Evolutionary conservation across 2,113 vertebrate species (phyloP), one percentile per base, ranked within the genome.

Genomic region (Plecotus auritus): DNA sequence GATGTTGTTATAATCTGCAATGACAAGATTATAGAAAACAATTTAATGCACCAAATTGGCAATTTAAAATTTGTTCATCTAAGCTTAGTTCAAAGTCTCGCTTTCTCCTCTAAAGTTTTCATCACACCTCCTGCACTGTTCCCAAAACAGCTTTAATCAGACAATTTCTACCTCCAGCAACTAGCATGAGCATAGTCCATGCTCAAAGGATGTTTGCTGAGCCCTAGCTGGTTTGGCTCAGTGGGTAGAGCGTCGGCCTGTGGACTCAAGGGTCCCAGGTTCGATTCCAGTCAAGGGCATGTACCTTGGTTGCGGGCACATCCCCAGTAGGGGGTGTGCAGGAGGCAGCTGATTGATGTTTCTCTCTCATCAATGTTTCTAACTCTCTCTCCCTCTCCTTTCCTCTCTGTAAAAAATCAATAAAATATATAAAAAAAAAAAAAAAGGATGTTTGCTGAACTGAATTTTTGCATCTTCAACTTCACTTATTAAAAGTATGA

Each of bases 1-100:
- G 42, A 99, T 99, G 92, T 99, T 99, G 98, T 99, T 99, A 97
- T 99, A 99, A 98, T 99, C 99, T 99, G 98, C 11, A 98, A 97
- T 64, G 13, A 93, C 64, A 97, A 97, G 35, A 14, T 80, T n/a
- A 45, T 5, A 88, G 26, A 1, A 81, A 84, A 2, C 59, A 26
- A 66, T n/a, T 88, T 66, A 47, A 93, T 37, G 4, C 76, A 86
- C 61, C 74, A 3, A 32, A 74, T 54, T 17, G 4, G 10, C 42
- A 89, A 77, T 23, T 73, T 40, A 61, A 76, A 37, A 7, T 12
- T 7, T 7, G 74, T 35, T 86, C 54, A 86, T 23, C 26, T 56
- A 69, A 37, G 14, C 30, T n/a, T 64, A 77, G 11, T 42, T 42
- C 4, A 78, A 59, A 61, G 35, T 42, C 16, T 49, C 3, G 11